Evolutionary conservation across 92 coral and sea anemone species (phyloP).

Genomic region (Phenganax marumi): DNA sequence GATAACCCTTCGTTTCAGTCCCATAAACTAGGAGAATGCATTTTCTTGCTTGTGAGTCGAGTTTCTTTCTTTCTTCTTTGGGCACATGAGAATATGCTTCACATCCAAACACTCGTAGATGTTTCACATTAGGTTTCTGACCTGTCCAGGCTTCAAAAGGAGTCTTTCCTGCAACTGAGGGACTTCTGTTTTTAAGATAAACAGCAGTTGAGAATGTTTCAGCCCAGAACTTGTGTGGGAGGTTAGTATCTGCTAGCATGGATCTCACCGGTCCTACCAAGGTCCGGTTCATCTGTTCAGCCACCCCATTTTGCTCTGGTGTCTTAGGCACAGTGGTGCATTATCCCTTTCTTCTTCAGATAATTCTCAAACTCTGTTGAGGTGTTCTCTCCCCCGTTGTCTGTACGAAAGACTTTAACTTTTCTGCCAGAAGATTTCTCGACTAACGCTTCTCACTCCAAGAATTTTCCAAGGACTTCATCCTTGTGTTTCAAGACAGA

Average conservation of each 20-base stretch:
- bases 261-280: constrained; percentile 47
- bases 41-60: constrained; percentile 46
- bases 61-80: constrained; percentile 41
- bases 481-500: constrained; percentile 47
- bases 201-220: constrained; percentile 61
- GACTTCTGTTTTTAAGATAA: constrained; percentile 57
- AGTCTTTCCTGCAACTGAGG: constrained; percentile 50
- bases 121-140: constrained; percentile 46
- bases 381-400: constrained; percentile 52
- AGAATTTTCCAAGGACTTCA: constrained; percentile 45
- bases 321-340: constrained; percentile 59
- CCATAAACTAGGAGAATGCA: constrained; percentile 46
- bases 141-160: constrained; percentile 67
- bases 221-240: constrained; percentile 60
- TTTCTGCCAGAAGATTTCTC: constrained; percentile 48
- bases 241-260: constrained; percentile 52
- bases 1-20: constrained; percentile 52
- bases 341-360: constrained; percentile 46
- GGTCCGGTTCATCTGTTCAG: constrained; percentile 62
- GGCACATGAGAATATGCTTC: constrained; percentile 50
- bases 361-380: constrained; percentile 49
- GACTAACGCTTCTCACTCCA: constrained; percentile 61
- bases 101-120: constrained; percentile 52
- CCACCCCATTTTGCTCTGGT: constrained; percentile 63
- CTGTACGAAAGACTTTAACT: constrained; percentile 49